Conservation (phyloP, 2,113 vertebrate genomes). For the Dipodomys ordii region DNA sequence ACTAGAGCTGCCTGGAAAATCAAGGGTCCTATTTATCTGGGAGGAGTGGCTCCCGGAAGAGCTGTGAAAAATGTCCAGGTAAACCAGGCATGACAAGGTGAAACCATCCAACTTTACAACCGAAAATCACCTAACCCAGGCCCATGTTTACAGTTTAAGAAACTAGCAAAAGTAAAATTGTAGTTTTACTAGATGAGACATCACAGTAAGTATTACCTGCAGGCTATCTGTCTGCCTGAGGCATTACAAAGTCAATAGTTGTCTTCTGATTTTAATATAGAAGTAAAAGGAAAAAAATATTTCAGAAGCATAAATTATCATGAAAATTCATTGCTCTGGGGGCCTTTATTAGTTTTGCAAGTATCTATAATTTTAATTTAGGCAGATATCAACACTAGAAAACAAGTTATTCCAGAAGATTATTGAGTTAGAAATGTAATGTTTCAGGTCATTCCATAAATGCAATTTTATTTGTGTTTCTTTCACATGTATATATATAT, state of each 20-base stretch:
- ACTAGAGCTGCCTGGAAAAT: constrained; percentile 87
- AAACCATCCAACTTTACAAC: not conserved
- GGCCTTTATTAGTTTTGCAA: constrained; percentile 31
- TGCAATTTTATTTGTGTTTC: constrained; percentile 23
- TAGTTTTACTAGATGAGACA: not conserved
- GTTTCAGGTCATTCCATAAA: not conserved
- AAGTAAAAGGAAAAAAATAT: not conserved
- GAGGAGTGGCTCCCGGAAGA: constrained; percentile 93
- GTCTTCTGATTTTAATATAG: constrained; percentile 20
- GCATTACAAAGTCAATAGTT: not conserved
- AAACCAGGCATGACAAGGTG: constrained; percentile 34
- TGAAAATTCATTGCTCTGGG: constrained; percentile 3
- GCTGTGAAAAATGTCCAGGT: constrained; percentile 95
- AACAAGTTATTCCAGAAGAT: not conserved
- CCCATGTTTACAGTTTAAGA: not conserved
- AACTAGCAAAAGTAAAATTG: not conserved
- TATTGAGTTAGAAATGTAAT: not conserved
- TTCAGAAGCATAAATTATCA: constrained; percentile 4
- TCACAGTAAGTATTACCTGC: not conserved
- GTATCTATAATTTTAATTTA: not conserved
- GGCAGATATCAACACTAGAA: not conserved
- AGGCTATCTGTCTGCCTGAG: not conserved
- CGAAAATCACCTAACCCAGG: not conserved
- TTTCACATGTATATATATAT: not conserved
- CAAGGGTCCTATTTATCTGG: constrained; percentile 91